Base-by-base conservation (phyloP, 2,113 vertebrate species). In the Poicephalus gulielmi region DNA sequence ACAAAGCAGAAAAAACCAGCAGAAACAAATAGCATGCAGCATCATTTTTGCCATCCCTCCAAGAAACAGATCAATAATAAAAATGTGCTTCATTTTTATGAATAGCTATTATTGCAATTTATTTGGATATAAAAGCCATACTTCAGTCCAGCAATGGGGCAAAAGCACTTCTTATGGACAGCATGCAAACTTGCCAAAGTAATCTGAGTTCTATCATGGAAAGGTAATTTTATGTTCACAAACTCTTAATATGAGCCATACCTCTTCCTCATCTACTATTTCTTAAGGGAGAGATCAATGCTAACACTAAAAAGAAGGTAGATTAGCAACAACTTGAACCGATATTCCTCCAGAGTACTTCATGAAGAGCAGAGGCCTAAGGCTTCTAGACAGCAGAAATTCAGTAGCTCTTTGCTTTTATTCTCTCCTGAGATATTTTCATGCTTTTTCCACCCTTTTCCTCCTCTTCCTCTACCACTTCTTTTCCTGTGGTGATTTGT, bases 21-120 rank as follows among this genome's bases (percentile, higher is more conserved):
- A 77, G 75, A 74, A 96, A 79, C 37, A 82, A 96, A 90, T 33
- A 30, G 7, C 5, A 52, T 13, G 15, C 67, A 60, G 37, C 19
- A 79, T 13, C 6, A 3, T 77, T 91, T 67, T 71, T 64, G 8
- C 47, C 10, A 69, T 59, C 39, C 24, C 28, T 83, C 44, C 33
- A 47, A 78, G 87, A 91, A 96, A 73, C n/a, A 75, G 66, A 92
- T 94, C 86, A 88, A 96, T 95, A 92, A 84, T 74, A 90, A 91
- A 95, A 95, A 75, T 73, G 35, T 67, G 13, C 28, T 91, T 84
- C 37, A 47, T 93, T 94, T 92, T 86, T 91, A 93, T 86, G 49
- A 95, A 81, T 83, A 33, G 4, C n/a, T 52, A 53, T 63, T 68
- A 33, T 13, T 66, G 41, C 88, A 87, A 83, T 94, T 92, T 90